phyloP scores from a whole-genome alignment of 1,140 invertebrate genomes.

The Platyscapa corneri region DNA sequence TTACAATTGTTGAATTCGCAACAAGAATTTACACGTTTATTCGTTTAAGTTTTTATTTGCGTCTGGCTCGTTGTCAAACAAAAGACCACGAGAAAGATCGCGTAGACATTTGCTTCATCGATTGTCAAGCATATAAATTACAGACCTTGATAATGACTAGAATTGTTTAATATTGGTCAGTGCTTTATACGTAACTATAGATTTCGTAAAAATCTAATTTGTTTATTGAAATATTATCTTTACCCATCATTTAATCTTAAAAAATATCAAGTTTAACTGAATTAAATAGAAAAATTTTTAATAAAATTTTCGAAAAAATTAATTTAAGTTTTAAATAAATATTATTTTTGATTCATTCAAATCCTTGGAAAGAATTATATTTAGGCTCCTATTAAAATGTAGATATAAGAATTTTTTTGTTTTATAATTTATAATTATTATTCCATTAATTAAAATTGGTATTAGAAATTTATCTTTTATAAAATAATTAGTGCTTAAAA shows the following conservation, averaged over 20 bases:
- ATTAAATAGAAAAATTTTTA: too few relatives aligned
- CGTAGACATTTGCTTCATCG: not conserved
- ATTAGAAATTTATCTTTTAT: too few relatives aligned
- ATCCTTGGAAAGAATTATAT: not conserved
- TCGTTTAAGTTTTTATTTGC: slow-evolving; percentile 1
- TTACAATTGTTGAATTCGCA: slow-evolving; percentile 45
- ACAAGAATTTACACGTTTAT: slow-evolving; percentile 25
- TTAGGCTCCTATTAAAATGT: not conserved
- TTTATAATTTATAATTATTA: too few relatives aligned
- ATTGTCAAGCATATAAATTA: not conserved
- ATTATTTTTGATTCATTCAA: too few relatives aligned
- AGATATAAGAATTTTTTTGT: too few relatives aligned
- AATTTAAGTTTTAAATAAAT: too few relatives aligned
- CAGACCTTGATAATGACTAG: not conserved
- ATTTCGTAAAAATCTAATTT: not conserved
- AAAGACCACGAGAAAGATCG: slow-evolving; percentile 11
- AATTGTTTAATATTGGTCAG: not conserved
- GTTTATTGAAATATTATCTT: too few relatives aligned
- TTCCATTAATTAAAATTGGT: too few relatives aligned
- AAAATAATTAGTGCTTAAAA: too few relatives aligned
- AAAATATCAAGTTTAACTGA: too few relatives aligned
- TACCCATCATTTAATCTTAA: too few relatives aligned
- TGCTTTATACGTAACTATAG: not conserved
- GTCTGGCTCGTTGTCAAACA: slow-evolving; percentile 18
- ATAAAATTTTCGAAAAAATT: too few relatives aligned